These are phyloP conservation scores for Halcyon badia DNA, from an alignment of 2,797 vertebrate genomes.

Conservation along the genomic window DNA sequence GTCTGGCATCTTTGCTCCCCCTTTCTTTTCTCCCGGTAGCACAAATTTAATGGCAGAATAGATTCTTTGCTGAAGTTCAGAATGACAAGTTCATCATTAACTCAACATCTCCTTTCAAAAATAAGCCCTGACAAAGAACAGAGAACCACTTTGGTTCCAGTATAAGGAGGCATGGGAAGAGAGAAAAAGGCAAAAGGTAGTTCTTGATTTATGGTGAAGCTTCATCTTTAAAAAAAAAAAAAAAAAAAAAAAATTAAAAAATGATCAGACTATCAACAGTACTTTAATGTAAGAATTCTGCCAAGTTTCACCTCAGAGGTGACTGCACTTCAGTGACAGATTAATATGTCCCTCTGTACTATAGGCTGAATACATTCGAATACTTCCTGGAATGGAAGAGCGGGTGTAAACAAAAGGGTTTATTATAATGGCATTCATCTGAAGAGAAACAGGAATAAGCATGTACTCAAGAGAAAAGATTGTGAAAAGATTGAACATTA, in stretches of 20 bases:
- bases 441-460: background rate
- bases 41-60: constrained; percentile 11
- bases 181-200: background rate
- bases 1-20: constrained; percentile 1
- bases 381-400: background rate
- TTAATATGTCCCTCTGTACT: background rate
- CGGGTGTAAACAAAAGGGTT: constrained; percentile 5
- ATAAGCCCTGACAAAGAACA: constrained; percentile 3
- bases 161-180: background rate
- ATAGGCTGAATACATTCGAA: background rate
- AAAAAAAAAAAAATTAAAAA: background rate
- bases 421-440: background rate
- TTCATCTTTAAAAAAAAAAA: background rate
- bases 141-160: background rate
- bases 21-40: background rate
- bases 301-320: background rate
- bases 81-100: background rate
- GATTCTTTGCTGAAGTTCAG: constrained; percentile 25
- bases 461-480: background rate
- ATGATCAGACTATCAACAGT: background rate
- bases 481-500: background rate
- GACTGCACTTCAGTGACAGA: background rate
- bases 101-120: constrained; percentile 11
- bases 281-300: background rate
- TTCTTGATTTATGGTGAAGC: background rate